Evolutionary conservation across 1,140 invertebrate genomes (phyloP), one percentile per base, ranked within the genome.

Genomic region (Drosophila pandora): DNA sequence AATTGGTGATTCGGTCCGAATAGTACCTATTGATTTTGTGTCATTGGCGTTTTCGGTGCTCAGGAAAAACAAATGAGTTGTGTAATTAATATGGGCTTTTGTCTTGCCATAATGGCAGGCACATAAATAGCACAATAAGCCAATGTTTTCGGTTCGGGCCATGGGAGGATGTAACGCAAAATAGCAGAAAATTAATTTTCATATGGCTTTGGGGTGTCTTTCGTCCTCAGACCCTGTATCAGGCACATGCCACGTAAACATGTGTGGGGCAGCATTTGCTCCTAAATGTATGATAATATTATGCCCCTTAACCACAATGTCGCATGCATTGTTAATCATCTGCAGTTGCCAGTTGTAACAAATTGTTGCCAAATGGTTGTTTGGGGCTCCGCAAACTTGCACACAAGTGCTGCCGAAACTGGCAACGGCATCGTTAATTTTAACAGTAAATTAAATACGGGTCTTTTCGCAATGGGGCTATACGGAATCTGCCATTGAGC

Each of bases 361-460:
- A 88, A 88, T 88, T 79, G 83, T 77, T 83, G 83, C 79, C 83
- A 88, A 88, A 88, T 76, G 85, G 75, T 83, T 88, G 84, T 88
- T 83, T 79, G 70, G 67, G 78, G 61, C 76, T 74, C 67, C 67
- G 52, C 67, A 70, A 70, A 70, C 64, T 70, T 69, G 52, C 63
- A 49, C 54, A 62, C 67, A 71, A 71, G 65, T 59, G 54, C 77
- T 49, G 57, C 63, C 47, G 28, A 41, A 56, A 65, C 54, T 70
- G 70, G 45, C 64, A 65, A 43, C 49, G 75, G 82, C 62, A 69
- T 83, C 75, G 83, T 85, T 87, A 87, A 87, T 88, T 85, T 85
- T 65, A 82, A 88, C 83, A 82, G 82, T 87, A 85, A 85, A 85
- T 85, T 85, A 85, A 85, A 85, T 85, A 85, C 70, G 76, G 78